Evolutionary conservation across 2,888 invertebrate species (phyloP), one percentile per base, ranked within the genome.

Genomic region (Pseudococcus viburni): DNA sequence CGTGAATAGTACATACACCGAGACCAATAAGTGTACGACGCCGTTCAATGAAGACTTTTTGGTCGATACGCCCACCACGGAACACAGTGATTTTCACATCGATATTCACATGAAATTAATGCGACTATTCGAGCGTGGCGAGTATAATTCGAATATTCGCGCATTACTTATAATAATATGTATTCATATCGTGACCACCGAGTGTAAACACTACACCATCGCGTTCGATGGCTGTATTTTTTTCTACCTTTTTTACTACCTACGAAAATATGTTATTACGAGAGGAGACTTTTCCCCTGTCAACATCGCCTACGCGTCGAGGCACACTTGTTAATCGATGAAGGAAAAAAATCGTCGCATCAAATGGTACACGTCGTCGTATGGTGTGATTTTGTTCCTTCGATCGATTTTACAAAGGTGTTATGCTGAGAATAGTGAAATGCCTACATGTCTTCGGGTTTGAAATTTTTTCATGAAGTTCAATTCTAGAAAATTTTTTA

Each of bases 91-190:
- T 88, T 88, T 88, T 88, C 88, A 88, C 83, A 88, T 88, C 88
- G 88, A 83, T 88, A 77, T 88, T 88, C 88, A 88, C 88, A 88
- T 88, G 88, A 88, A 88, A 88, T 88, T 88, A 88, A 88, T 88
- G 88, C 88, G 88, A 88, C 51, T 83, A 88, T 80, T 83, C 88
- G 88, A 88, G 88, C 88, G 88, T 42, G 33, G 59, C 88, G 83
- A 88, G 88, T 88, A 88, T 88, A 88, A 88, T 88, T 83, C 88
- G 55, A 88, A 88, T 88, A 88, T 88, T 88, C 88, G 88, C 88
- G 88, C 88, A 77, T 83, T 80, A 80, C 77, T 51, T 46, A 83
- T 83, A 83, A 83, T 83, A 83, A 83, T 83, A 83, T 46, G 80
- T 83, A 83, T 83, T 46, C 80, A 83, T 46, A 83, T 83, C 46